A percentile compares a stretch with the other conserved stretches of the same genome.
Conservation (phyloP, 2,797 vertebrate species). For the Myotis findleyi region DNA sequence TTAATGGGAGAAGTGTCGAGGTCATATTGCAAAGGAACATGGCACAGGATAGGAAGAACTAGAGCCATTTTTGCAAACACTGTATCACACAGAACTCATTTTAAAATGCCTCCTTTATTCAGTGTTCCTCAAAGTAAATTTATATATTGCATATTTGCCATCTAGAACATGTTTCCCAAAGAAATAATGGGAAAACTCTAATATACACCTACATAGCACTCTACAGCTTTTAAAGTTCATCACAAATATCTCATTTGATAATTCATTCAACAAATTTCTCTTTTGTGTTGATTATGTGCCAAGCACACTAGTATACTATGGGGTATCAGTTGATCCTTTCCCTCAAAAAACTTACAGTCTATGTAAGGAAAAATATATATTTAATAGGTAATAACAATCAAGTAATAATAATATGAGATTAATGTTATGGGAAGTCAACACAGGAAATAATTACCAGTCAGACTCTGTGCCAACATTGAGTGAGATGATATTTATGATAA, state of each 20-base stretch:
- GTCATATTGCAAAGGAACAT: background rate
- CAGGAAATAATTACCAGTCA: background rate
- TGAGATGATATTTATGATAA: constrained; percentile 33
- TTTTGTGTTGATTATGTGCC: background rate
- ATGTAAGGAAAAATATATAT: background rate
- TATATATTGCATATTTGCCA: constrained; percentile 8
- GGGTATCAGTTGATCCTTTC: background rate
- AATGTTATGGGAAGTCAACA: background rate
- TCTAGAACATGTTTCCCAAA: constrained; percentile 23
- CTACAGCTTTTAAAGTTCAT: constrained; percentile 11
- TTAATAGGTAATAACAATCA: constrained; percentile 19
- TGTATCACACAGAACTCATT: background rate
- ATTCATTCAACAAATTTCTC: constrained; percentile 40
- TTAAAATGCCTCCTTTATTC: constrained; percentile 25
- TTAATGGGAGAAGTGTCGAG: constrained; percentile 11
- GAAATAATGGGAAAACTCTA: constrained; percentile 28
- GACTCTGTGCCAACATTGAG: background rate
- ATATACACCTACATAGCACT: background rate
- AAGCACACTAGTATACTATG: constrained; percentile 19
- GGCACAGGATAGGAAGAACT: background rate
- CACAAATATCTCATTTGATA: constrained; percentile 33
- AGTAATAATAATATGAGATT: constrained; percentile 19
- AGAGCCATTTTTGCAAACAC: constrained; percentile 8
- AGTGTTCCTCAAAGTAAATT: constrained; percentile 33
- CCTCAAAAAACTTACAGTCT: background rate